Conservation (phyloP, 1,140 invertebrate genomes). For the Dendroctonus valens region DNA sequence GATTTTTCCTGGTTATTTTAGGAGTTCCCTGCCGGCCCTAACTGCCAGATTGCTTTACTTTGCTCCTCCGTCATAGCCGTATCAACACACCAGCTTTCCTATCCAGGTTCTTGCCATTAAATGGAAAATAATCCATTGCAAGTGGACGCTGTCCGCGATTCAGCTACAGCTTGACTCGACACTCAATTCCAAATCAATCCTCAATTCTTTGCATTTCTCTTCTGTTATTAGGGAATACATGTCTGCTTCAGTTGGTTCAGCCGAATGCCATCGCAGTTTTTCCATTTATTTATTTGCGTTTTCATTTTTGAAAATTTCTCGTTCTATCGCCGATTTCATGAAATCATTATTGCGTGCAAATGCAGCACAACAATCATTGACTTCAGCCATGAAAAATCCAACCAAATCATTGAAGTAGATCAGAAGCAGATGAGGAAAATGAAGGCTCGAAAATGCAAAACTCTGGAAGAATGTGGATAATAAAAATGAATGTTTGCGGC, state of each 20-base stretch:
- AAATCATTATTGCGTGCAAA: not conserved
- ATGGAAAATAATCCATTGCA: not conserved
- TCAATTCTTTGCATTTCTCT: not conserved
- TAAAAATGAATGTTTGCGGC: not conserved
- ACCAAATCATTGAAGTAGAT: too few relatives aligned
- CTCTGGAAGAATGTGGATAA: not conserved
- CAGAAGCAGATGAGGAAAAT: not conserved
- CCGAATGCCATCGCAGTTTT: not conserved
- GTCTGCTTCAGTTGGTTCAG: not conserved
- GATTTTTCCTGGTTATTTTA: slow-evolving; percentile 38
- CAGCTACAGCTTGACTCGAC: not conserved
- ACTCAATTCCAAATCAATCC: not conserved
- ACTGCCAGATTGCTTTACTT: slow-evolving; percentile 26
- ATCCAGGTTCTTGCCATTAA: not conserved
- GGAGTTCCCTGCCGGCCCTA: slow-evolving; percentile 34
- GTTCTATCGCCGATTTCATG: not conserved
- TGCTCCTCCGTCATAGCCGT: slow-evolving; percentile 1
- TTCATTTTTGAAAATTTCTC: not conserved
- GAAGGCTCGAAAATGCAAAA: not conserved
- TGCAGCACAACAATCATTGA: not conserved
- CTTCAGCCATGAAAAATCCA: too few relatives aligned
- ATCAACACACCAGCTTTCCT: not conserved
- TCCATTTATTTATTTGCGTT: not conserved
- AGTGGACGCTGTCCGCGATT: not conserved
- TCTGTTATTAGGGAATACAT: not conserved